phyloP scores from a whole-genome alignment of 2,888 invertebrate species.

The Callyntrura guangdongensis region DNA sequence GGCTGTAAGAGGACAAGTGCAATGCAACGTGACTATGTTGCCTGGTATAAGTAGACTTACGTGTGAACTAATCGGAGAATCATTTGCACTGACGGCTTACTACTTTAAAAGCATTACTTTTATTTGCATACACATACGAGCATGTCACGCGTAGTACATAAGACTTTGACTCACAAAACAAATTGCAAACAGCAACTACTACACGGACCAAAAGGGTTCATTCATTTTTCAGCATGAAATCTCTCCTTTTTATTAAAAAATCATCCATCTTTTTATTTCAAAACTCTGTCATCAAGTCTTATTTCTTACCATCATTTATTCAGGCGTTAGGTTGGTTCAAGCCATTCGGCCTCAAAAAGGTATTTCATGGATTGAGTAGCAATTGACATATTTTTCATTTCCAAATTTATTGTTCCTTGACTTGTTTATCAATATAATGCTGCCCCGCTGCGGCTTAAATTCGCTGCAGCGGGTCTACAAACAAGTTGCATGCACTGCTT shows the following conservation, averaged over 20 bases:
- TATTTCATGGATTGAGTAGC: constrained; percentile 58
- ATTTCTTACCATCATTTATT: not conserved
- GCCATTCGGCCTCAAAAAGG: constrained; percentile 21
- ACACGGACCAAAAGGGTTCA: no score
- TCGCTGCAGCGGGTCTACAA: not conserved
- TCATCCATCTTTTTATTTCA: not conserved
- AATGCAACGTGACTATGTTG: not conserved
- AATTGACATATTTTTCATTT: constrained; percentile 64
- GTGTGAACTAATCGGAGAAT: no score
- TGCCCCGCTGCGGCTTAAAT: not conserved
- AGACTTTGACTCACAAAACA: no score
- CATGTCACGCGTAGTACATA: no score
- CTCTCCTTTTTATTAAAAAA: not conserved
- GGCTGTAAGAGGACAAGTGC: not conserved
- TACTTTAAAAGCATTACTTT: no score
- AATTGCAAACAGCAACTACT: no score
- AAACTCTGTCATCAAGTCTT: not conserved
- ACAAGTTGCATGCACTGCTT: not conserved
- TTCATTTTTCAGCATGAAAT: not conserved
- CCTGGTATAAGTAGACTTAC: not conserved
- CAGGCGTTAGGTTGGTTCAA: constrained; percentile 1
- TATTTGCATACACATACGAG: no score
- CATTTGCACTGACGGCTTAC: no score
- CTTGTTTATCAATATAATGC: not conserved
- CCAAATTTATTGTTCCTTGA: constrained; percentile 18